Conservation (phyloP, 2,113 vertebrate genomes). For the Saguinus midas region DNA sequence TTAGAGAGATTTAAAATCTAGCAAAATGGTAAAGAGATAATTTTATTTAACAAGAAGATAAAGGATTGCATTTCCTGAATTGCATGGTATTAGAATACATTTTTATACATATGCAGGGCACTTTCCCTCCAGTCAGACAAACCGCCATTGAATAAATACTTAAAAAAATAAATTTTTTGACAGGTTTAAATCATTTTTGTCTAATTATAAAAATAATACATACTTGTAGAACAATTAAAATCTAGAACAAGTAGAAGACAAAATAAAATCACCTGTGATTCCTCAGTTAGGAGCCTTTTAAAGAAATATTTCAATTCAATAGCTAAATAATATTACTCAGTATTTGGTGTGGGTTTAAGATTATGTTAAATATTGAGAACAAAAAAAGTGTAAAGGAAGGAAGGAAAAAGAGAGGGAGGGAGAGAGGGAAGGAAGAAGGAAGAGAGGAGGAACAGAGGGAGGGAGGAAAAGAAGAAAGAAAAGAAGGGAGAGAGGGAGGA, state of each 20-base stretch:
- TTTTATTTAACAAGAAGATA: not conserved
- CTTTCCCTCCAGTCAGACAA: not conserved
- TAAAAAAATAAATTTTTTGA: not conserved
- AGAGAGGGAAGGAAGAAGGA: no score
- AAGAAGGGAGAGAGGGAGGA: no score
- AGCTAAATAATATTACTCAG: not conserved
- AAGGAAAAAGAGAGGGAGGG: not conserved
- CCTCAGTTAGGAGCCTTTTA: not conserved
- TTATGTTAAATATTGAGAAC: not conserved
- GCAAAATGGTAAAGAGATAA: not conserved
- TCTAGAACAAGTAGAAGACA: not conserved
- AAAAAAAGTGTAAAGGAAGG: not conserved
- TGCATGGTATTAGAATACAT: not conserved
- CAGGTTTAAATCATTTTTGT: not conserved
- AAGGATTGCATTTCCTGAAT: not conserved
- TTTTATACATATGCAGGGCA: not conserved
- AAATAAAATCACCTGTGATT: not conserved
- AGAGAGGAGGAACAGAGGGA: no score
- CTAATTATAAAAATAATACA: not conserved
- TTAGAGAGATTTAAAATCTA: not conserved
- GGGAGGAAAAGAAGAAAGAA: no score
- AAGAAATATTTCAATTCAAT: not conserved
- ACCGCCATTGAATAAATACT: not conserved
- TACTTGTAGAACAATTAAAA: not conserved
- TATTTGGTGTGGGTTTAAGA: not conserved